Base-by-base conservation (phyloP, 2,888 invertebrate genomes). In the Cephus nigrinus region DNA sequence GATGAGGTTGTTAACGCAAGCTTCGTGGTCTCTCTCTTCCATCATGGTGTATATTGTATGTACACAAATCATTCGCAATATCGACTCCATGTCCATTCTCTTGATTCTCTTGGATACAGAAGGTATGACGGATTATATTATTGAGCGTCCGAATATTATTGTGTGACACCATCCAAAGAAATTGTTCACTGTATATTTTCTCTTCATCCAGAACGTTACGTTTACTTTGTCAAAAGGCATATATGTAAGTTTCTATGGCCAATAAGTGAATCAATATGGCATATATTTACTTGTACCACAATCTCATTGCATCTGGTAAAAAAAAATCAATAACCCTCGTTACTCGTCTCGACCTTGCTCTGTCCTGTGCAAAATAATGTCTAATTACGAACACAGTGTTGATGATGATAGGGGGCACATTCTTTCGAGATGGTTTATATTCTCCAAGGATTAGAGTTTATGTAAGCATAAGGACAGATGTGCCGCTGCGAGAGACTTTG, bases 251-350 rank as follows among this genome's bases (percentile, higher is more conserved):
- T 55, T 9, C 55, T 55, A 55, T 55, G 55, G 23, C 55, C 55
- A 55, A 9, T 9, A 55, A 55, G 23, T 55, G 55, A 55, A 55
- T 55, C 55, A 55, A 55, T 55, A 55, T 55, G 55, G 55, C 55
- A 55, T 55, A 23, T 32, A 31, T 31, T 71, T 12, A 31, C 35
- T 33, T 74, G 30, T 35, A 35, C 30, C 74, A 74, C 74, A 74
- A 74, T 40, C 74, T 74, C 74, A 74, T 74, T 74, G 74, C 74
- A 74, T 40, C 74, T 74, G 33, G 35, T 74, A 74, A 34, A 74
- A 74, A 33, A 35, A 74, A 74, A 35, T 74, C n/a, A 73, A n/a
- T 74, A 35, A 23, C 33, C 11, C 12, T 35, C 23, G 15, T 71
- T 31, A 9, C 4, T 71, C 23, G 9, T 31, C 71, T 71, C 32